Evolutionary conservation across 1,140 invertebrate genomes (phyloP).

Genomic region (Theocolax elegans): DNA sequence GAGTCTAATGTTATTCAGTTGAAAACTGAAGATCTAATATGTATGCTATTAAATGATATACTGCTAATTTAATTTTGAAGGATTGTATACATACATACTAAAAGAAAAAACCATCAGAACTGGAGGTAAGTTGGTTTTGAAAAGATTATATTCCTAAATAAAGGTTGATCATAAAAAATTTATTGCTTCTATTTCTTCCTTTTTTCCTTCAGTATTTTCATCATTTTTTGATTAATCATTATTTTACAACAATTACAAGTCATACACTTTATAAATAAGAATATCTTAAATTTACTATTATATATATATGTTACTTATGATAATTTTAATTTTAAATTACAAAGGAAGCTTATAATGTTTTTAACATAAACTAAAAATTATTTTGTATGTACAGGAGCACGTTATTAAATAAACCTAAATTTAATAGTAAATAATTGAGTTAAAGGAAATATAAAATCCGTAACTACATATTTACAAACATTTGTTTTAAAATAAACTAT

Average conservation of each 20-base stretch:
- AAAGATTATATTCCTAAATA: constrained; percentile 62
- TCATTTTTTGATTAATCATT: constrained; percentile 1
- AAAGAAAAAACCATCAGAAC: constrained; percentile 32
- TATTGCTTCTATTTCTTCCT: constrained; percentile 11
- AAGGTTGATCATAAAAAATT: constrained; percentile 52
- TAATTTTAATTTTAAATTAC: constrained; percentile 2
- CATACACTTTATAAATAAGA: neutral
- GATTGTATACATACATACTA: constrained; percentile 28
- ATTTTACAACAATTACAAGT: constrained; percentile 16
- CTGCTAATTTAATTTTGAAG: neutral
- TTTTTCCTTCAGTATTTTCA: neutral
- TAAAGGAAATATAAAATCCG: constrained; percentile 7
- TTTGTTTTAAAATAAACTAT: neutral
- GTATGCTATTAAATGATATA: constrained; percentile 17
- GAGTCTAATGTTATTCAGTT: neutral
- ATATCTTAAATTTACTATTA: neutral
- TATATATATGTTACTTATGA: too few species aligned
- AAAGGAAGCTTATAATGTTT: neutral
- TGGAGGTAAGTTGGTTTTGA: constrained; percentile 55
- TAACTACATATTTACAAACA: constrained; percentile 16
- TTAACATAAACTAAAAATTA: neutral
- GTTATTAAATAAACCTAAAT: neutral
- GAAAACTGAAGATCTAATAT: neutral
- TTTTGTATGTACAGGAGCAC: neutral
- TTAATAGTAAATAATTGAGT: neutral